A percentile compares a stretch with the other conserved stretches of the same genome.
Evolutionary conservation across 1,140 invertebrate genomes (phyloP).

Genomic region (Zaprionus africanus): DNA sequence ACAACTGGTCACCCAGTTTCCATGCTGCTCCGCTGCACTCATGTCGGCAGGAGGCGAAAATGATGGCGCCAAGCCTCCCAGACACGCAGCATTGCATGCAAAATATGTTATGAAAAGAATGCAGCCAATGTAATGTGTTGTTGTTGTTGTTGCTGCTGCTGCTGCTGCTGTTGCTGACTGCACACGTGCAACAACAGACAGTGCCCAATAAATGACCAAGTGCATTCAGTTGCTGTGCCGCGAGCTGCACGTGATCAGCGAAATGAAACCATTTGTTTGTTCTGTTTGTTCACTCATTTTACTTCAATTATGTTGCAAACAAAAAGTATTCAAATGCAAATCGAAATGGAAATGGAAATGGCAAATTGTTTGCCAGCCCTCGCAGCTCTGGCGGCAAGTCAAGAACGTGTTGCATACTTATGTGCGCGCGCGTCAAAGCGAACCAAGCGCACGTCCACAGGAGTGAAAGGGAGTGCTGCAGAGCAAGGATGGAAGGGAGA

Average conservation of each 20-base stretch:
- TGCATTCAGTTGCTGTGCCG: slow-evolving; percentile 45
- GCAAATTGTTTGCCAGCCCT: slow-evolving; percentile 29
- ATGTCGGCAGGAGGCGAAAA: slow-evolving; percentile 63
- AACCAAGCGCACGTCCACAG: slow-evolving; percentile 9
- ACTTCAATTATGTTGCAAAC: slow-evolving; percentile 78
- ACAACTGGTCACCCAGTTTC: slow-evolving; percentile 43
- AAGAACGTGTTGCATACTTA: slow-evolving; percentile 60
- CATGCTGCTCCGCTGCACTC: not conserved
- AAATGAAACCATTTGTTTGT: slow-evolving; percentile 76
- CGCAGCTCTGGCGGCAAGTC: slow-evolving; percentile 17
- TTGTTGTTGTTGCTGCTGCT: slow-evolving; percentile 28
- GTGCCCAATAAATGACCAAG: slow-evolving; percentile 68
- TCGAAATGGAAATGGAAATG: slow-evolving; percentile 11
- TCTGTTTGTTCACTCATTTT: slow-evolving; percentile 82
- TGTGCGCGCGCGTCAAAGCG: slow-evolving; percentile 58
- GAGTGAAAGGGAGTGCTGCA: not conserved
- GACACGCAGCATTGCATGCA: slow-evolving; percentile 79
- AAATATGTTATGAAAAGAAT: slow-evolving; percentile 80
- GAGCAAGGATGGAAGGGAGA: too few relatives aligned
- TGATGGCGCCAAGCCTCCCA: slow-evolving; percentile 75
- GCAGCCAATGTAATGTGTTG: slow-evolving; percentile 62
- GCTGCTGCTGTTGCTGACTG: slow-evolving; percentile 34
- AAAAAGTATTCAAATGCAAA: slow-evolving; percentile 48
- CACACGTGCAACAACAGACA: slow-evolving; percentile 55
- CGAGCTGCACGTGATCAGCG: slow-evolving; percentile 67